These are phyloP conservation scores for Echeneis naucrates DNA, from an alignment of 2,797 vertebrate genomes.

Conservation along the genomic window DNA sequence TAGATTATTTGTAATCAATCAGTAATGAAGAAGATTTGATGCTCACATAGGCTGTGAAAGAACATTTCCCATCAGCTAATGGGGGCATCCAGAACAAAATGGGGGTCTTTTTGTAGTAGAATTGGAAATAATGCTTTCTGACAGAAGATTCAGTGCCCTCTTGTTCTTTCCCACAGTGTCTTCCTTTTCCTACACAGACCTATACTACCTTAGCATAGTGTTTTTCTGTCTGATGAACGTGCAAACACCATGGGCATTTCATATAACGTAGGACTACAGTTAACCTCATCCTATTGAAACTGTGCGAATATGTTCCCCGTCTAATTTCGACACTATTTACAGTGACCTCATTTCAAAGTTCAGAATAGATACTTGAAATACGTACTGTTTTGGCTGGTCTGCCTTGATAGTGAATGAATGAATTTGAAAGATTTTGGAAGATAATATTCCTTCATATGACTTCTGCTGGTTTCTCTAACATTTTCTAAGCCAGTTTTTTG, in stretches of 20 bases:
- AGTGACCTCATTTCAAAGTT: too few species aligned
- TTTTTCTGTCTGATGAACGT: background rate
- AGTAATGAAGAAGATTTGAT: constrained; percentile 8
- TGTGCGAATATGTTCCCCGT: background rate
- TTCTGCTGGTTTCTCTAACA: too few species aligned
- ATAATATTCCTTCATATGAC: too few species aligned
- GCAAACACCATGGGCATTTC: background rate
- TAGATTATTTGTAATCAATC: constrained; percentile 18
- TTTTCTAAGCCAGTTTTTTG: too few species aligned
- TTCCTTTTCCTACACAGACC: background rate
- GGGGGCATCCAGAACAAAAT: constrained; percentile 1
- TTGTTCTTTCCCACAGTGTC: background rate
- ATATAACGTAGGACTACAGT: background rate
- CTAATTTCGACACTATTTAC: too few species aligned
- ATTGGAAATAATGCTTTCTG: constrained; percentile 30
- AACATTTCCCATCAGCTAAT: constrained; percentile 19
- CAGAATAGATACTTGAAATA: background rate
- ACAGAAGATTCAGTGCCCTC: constrained; percentile 19
- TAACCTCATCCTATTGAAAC: background rate
- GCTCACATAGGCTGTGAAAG: constrained; percentile 1
- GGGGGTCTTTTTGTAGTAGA: constrained; percentile 2
- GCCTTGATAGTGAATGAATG: too few species aligned
- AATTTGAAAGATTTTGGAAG: too few species aligned
- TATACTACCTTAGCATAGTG: constrained; percentile 2
- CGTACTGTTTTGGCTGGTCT: background rate